Base-by-base conservation (phyloP, 2,888 invertebrate genomes). In the Apamea epomidion region DNA sequence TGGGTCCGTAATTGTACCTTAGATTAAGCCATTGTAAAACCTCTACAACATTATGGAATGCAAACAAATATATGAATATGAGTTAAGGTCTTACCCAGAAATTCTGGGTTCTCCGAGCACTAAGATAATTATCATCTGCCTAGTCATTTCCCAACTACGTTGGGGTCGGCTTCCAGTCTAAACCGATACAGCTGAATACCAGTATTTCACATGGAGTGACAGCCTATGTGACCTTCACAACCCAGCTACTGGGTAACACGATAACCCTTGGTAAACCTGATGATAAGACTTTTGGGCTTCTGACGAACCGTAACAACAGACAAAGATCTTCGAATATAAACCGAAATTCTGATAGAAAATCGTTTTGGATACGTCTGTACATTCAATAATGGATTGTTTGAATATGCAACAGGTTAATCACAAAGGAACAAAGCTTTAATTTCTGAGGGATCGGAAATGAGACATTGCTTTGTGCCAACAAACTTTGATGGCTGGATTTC, bases 361-460 rank as follows among this genome's bases (percentile, higher is more conserved):
- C 25, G 51, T 74, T 48, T 69, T 73, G 14, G 10, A 37, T n/a
- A 62, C 25, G 29, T 42, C 51, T 72, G 14, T 8, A 14, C 3
- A 32, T 3, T 32, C 32, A 42, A 54, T 64, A 10, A 12, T 25
- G 1, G 3, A 62, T 10, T 68, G 32, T 18, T 32, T 29, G 8
- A 54, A 77, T 51, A 51, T 25, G 29, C 64, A 78, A 54, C 48
- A 77, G 51, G 51, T 51, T 25, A 51, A 64, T 77, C 62, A 29
- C 25, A 54, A 51, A 77, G 25, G 10, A 64, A 64, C 16, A 51
- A 42, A 65, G 64, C 2, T 1, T 78, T 77, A 45, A 78, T 64
- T 25, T 29, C 10, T 18, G 29, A 51, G 42, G 25, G 78, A 78
- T 65, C 25, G 14, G 29, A 78, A 64, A 78, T 51, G 29, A 60